Evolutionary conservation across 2,797 vertebrate species (phyloP).

Genomic region (Yasuhikotakia modesta): DNA sequence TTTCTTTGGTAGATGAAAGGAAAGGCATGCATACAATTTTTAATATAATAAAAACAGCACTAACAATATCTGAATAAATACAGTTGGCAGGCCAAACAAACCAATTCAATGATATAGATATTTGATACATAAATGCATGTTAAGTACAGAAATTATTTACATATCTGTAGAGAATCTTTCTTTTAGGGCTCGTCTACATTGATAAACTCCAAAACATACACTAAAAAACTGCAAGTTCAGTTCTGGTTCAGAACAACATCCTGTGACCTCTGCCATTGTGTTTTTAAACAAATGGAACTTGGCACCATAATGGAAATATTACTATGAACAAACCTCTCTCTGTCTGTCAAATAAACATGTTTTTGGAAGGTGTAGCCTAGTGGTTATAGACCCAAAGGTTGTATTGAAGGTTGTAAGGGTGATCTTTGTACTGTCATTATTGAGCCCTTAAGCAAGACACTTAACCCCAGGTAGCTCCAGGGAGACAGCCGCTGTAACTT

Average conservation of each 20-base stretch:
- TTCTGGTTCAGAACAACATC: not conserved
- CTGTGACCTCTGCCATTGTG: not conserved
- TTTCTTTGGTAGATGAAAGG: not conserved
- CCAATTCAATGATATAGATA: not conserved
- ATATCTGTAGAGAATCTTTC: not conserved
- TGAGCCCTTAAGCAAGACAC: conserved; percentile 6
- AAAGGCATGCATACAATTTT: not conserved
- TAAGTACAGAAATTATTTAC: too few species aligned
- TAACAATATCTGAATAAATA: not conserved
- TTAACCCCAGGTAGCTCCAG: conserved; percentile 32
- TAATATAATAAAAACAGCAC: not conserved
- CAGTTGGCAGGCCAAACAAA: not conserved
- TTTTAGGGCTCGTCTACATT: not conserved
- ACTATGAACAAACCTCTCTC: not conserved
- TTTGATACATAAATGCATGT: not conserved
- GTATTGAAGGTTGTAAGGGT: not conserved
- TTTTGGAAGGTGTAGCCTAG: not conserved
- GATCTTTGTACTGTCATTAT: not conserved
- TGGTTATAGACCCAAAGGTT: conserved; percentile 6
- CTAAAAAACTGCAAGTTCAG: not conserved
- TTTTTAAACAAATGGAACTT: not conserved
- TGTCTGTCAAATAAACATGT: conserved; percentile 2
- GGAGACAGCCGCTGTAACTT: conserved; percentile 3
- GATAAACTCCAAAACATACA: not conserved
- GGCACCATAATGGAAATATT: not conserved